Conservation (phyloP, 2,797 vertebrate genomes). For the Ctenopoma multispine region DNA sequence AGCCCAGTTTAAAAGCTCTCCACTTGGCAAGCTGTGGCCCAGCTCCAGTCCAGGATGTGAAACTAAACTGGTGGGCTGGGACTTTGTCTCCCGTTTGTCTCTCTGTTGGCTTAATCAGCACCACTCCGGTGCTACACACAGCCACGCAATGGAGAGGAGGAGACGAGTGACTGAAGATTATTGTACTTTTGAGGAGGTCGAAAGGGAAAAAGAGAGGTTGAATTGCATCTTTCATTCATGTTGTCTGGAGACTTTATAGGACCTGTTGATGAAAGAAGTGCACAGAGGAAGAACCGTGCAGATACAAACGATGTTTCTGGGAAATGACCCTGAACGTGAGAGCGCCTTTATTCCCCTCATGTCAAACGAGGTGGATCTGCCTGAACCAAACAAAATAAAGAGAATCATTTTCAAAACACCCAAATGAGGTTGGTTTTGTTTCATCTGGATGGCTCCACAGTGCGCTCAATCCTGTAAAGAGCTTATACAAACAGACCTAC, state of each 20-base stretch:
- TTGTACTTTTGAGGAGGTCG: constrained; percentile 82
- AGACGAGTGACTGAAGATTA: constrained; percentile 79
- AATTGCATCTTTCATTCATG: constrained; percentile 81
- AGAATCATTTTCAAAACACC: constrained; percentile 79
- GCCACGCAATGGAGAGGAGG: constrained; percentile 79
- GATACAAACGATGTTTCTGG: constrained; percentile 76
- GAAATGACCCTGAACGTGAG: constrained; percentile 72
- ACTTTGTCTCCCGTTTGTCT: constrained; percentile 83
- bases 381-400: constrained; percentile 79
- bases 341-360: constrained; percentile 64
- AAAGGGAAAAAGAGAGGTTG: constrained; percentile 75
- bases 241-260: constrained; percentile 75
- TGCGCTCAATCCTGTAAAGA: constrained; percentile 76
- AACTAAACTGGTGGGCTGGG: constrained; percentile 84
- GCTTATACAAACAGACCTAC: constrained; percentile 78
- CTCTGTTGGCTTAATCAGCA: constrained; percentile 82
- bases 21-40: constrained; percentile 83
- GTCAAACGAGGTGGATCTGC: constrained; percentile 78
- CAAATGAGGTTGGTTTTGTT: constrained; percentile 80
- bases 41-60: constrained; percentile 82
- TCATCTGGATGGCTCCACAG: constrained; percentile 79
- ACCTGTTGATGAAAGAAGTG: constrained; percentile 78
- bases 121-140: constrained; percentile 76
- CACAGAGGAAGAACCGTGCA: constrained; percentile 75
- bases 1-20: constrained; percentile 85